Base-by-base conservation (phyloP, 2,888 invertebrate genomes). In the Altica lythri region DNA sequence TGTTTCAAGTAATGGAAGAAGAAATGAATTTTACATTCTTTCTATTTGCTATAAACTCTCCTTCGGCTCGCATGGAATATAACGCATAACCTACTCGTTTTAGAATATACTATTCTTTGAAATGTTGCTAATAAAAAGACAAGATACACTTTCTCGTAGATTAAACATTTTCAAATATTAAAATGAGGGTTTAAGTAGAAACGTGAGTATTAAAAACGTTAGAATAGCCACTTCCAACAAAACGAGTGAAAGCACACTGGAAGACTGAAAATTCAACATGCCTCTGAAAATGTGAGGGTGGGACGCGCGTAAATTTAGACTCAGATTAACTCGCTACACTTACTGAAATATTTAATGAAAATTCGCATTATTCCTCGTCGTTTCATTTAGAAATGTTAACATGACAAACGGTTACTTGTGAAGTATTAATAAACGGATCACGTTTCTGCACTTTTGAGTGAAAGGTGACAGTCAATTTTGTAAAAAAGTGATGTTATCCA, bases 251-350 rank as follows among this genome's bases (percentile, higher is more conserved):
- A 55, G 55, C 55, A 46, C 47, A 50, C 40, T 44, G 49, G 48
- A 55, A 55, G 55, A 55, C 62, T 58, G 59, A 59, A 61, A 61
- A 59, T 57, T 57, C 57, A 56, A 51, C 59, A 51, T 61, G 61
- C 47, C 57, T 59, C 55, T 58, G 61, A 59, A 66, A 68, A 71
- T 72, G 75, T 69, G 75, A 74, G 75, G 76, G 75, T 75, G 74
- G 74, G 74, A 73, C 69, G 68, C 48, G 72, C 69, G 73, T 73
- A 72, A 73, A 72, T 72, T 73, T 73, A 71, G 72, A 72, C 70
- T 70, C 67, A 68, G 70, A 71, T 70, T 73, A 72, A 71, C 72
- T 70, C 70, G 72, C 71, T 66, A 72, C 72, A 67, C 68, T 70
- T 68, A 71, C 69, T 68, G 70, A 69, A 72, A 71, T 71, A 70